Evolutionary conservation across 2,888 invertebrate genomes (phyloP), one percentile per base, ranked within the genome.

Genomic region (Drosophila barbarae): DNA sequence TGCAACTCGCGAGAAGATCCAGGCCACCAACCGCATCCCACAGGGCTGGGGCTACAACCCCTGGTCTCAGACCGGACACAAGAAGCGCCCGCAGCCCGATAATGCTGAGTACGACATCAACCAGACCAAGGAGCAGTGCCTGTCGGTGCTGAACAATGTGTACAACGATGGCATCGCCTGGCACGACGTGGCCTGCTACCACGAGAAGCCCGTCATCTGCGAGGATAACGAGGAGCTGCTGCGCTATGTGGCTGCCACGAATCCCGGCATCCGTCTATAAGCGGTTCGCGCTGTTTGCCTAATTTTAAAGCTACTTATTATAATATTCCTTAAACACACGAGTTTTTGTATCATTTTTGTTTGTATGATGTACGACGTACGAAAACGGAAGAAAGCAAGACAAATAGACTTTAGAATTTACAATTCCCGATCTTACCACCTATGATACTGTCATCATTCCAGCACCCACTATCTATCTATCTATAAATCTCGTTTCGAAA

Each of bases 121-220:
- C 90, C 93, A 94, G 68, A 96, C 96, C 69, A 93, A 93, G 71
- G 96, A 97, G 89, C 96, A 96, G 36, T 97, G 97, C 85, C 89
- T 97, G 85, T 94, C 95, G 59, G 92, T 96, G 71, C 91, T 97
- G 72, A 96, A 97, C 91, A 97, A 97, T 90, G 96, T 97, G 8
- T 97, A 97, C 92, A 95, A 94, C 86, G 97, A 97, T 87, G 96
- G 96, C 73, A 95, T 97, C 88, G 95, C 95, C 74, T 97, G 96
- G 96, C 96, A 96, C 90, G 96, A 96, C 89, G 96, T 96, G 55
- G 96, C 96, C 73, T 96, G 96, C 90, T 96, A 96, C 90, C 96
- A 96, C 90, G 95, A 96, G 90, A 97, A 97, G 88, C 96, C 96
- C 2, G 93, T 96, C 88, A 93, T 97, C 77, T 97, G 96, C 89